These are phyloP conservation scores for Drosophila murphyi DNA, from an alignment of 1,140 invertebrate species.

Conservation along the genomic window DNA sequence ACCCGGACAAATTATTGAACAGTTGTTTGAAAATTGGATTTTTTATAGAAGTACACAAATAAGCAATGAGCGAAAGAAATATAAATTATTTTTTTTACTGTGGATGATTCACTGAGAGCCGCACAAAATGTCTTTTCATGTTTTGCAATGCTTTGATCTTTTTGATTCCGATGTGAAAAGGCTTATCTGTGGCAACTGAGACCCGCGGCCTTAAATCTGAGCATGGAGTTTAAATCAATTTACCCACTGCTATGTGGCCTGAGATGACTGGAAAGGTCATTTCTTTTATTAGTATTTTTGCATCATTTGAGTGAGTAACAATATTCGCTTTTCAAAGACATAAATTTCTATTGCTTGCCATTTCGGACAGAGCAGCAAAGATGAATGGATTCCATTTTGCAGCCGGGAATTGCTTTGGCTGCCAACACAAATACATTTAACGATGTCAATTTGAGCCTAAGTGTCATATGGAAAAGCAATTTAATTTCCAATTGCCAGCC, in stretches of 20 bases:
- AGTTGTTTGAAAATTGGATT: no score
- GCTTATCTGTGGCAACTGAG: not conserved
- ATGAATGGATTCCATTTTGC: slow-evolving; percentile 50
- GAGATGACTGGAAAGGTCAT: not conserved
- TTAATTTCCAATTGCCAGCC: slow-evolving; percentile 60
- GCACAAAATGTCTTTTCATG: not conserved
- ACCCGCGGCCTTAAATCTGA: not conserved
- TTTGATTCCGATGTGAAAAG: not conserved
- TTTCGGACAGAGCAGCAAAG: slow-evolving; percentile 18
- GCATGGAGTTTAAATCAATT: slow-evolving; percentile 23
- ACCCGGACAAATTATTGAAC: no score
- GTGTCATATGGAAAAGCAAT: slow-evolving; percentile 64
- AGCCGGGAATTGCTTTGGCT: slow-evolving; percentile 32
- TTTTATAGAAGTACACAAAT: no score
- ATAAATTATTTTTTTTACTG: no score
- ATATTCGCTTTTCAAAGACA: slow-evolving; percentile 11
- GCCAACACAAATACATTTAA: slow-evolving; percentile 47
- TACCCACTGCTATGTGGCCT: not conserved
- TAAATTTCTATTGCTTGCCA: slow-evolving; percentile 36
- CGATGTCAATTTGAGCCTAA: slow-evolving; percentile 54
- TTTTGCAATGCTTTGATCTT: not conserved
- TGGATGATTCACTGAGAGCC: no score
- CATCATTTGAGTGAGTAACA: slow-evolving; percentile 30
- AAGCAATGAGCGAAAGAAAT: no score
- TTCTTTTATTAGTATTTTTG: slow-evolving; percentile 30